Conservation (phyloP, 2,797 vertebrate species). For the Sebastes diaconus region DNA sequence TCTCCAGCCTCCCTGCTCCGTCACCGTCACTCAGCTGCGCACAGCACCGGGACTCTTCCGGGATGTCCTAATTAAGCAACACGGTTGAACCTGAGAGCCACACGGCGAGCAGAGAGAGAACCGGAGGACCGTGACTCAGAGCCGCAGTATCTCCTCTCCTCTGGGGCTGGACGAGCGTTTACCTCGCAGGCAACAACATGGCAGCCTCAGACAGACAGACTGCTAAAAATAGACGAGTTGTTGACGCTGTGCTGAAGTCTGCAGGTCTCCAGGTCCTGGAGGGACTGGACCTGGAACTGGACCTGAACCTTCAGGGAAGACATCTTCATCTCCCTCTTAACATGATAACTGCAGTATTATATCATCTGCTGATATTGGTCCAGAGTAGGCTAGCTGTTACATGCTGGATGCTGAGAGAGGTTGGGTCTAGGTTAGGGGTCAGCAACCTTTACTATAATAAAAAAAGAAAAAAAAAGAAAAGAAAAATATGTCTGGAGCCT, state of each 20-base stretch:
- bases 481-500: fast-evolving
- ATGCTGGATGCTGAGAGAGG: not conserved
- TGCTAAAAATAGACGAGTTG: constrained; percentile 62
- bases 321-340: not conserved
- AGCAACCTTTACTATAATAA: too few relatives aligned
- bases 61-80: constrained; percentile 92
- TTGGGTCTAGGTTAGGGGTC: fast-evolving
- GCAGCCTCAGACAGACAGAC: constrained; percentile 20
- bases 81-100: constrained; percentile 67
- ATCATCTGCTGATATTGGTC: not conserved
- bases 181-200: constrained; percentile 43
- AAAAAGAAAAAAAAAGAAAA: too few relatives aligned
- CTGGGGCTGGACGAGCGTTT: not conserved
- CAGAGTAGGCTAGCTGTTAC: not conserved
- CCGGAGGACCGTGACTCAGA: constrained; percentile 56
- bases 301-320: not conserved
- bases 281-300: not conserved
- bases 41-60: constrained; percentile 85
- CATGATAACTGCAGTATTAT: not conserved
- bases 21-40: constrained; percentile 78
- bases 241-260: not conserved
- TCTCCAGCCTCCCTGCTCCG: constrained; percentile 43
- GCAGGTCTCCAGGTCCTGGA: not conserved
- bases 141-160: constrained; percentile 23
- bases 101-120: constrained; percentile 14